Base-by-base conservation (phyloP, 2,797 vertebrate species). In the Myripristis murdjan region DNA sequence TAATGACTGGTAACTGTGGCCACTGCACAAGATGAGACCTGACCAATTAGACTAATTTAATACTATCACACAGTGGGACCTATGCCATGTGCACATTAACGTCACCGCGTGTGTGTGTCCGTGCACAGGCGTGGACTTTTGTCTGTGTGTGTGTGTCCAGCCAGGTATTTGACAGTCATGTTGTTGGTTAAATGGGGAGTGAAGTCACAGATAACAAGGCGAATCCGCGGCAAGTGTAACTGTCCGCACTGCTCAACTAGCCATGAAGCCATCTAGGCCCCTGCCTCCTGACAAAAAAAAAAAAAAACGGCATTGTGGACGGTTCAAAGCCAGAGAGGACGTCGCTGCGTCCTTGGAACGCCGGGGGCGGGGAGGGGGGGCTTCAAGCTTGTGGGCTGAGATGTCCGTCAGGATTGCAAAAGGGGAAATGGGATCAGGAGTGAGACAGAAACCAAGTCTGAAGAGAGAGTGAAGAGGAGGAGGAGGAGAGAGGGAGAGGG, bases 31-130 rank as follows among this genome's bases (percentile, higher is more conserved):
- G 68, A 89, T 70, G 79, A 89, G 73, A 91, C 77, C 78, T 47
- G 72, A 77, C 81, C 83, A 87, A 90, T 91, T 91, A 91, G 41
- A 70, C 82, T 85, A 82, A 92, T 91, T 82, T 77, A 89, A 88
- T 83, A 60, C 49, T 31, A 79, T 67, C 59, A 70, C 66, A 83
- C 60, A 47, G 33, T 61, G 66, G 61, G 51, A 65, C 60, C 74
- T 41, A 54, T 15, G 33, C 60, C 14, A n/a, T 62, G 58, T 75
- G 64, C 54, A 57, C 70, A 84, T 82, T 77, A 70, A 43, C 73
- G 49, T 73, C 18, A 11, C n/a, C n/a, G n/a, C n/a, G 64, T 53
- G 66, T 64, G 33, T 35, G 47, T 35, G 55, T 69, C n/a, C 39
- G 26, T 33, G 23, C 47, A 37, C 16, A 59, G 12, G 28, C n/a